Percentiles rank a stretch among this genome's conserved stretches.
Evolutionary conservation across 64 coral and sea anemone genomes (phyloP).

Genomic region (Dendrophyllia cribrosa): DNA sequence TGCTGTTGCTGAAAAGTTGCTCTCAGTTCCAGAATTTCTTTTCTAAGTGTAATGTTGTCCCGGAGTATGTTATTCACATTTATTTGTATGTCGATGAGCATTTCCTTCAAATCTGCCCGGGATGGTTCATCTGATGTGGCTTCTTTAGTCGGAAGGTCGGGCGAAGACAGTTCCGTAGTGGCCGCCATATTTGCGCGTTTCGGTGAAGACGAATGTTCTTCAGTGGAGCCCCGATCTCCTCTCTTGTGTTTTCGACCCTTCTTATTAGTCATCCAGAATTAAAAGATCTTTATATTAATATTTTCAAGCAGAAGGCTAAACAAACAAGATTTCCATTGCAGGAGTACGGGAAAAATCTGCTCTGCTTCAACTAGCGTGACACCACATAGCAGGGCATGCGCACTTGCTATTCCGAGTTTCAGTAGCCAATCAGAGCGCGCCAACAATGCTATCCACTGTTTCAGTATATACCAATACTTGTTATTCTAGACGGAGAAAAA

Average conservation of each 20-base stretch:
- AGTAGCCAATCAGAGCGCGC: too few relatives aligned
- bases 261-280: not conserved
- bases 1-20: not conserved
- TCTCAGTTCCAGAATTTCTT: not conserved
- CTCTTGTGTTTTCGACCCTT: not conserved
- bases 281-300: too few relatives aligned
- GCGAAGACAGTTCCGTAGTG: not conserved
- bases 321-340: too few relatives aligned
- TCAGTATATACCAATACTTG: too few relatives aligned
- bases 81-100: not conserved
- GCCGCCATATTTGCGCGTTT: not conserved
- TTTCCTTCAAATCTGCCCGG: not conserved
- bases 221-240: not conserved
- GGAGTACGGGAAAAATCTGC: too few relatives aligned
- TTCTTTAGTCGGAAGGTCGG: not conserved
- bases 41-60: not conserved
- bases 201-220: not conserved
- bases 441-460: too few relatives aligned
- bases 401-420: too few relatives aligned
- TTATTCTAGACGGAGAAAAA: too few relatives aligned
- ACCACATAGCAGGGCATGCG: too few relatives aligned
- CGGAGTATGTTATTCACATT: not conserved
- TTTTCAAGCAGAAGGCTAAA: too few relatives aligned
- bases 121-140: not conserved
- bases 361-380: too few relatives aligned